Percentiles rank a stretch among this genome's conserved stretches.
These are phyloP conservation scores for Eilema depressum DNA, from an alignment of 2,888 invertebrate genomes.

Conservation along the genomic window DNA sequence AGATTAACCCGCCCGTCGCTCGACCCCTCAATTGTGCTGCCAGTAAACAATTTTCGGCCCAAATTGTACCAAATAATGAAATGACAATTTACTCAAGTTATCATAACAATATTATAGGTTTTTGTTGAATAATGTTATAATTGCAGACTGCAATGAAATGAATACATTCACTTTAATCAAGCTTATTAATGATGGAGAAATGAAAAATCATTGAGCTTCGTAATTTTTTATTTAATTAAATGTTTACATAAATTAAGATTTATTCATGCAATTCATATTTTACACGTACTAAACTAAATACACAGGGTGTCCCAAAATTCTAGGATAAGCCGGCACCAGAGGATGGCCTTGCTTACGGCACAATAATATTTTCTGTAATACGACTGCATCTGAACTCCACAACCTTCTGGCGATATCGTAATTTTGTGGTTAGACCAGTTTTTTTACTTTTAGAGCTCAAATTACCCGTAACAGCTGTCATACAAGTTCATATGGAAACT, in stretches of 20 bases:
- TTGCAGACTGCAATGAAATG: too few relatives aligned
- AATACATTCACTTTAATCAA: not conserved
- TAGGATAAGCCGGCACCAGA: too few relatives aligned
- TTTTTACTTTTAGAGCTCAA: too few relatives aligned
- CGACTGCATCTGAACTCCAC: too few relatives aligned
- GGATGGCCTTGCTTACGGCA: too few relatives aligned
- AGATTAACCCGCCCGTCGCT: constrained; percentile 39
- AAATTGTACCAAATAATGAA: constrained; percentile 5
- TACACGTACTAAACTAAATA: too few relatives aligned
- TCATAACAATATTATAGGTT: not conserved
- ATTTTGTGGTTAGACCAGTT: too few relatives aligned
- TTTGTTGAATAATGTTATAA: not conserved
- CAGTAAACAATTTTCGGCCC: constrained; percentile 5
- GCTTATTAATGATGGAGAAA: not conserved
- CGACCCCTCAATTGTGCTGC: constrained; percentile 31
- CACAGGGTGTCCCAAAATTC: too few relatives aligned
- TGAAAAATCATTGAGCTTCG: not conserved
- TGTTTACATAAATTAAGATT: not conserved
- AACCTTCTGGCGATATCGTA: too few relatives aligned
- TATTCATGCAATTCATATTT: not conserved
- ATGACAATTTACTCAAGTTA: not conserved
- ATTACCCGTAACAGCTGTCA: too few relatives aligned
- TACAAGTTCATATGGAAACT: too few relatives aligned
- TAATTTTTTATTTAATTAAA: not conserved
- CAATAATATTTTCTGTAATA: too few relatives aligned